A percentile compares a stretch with the other conserved stretches of the same genome.
These are phyloP conservation scores for Phanerotoma sp. DNA, from an alignment of 2,888 invertebrate species.

Conservation along the genomic window DNA sequence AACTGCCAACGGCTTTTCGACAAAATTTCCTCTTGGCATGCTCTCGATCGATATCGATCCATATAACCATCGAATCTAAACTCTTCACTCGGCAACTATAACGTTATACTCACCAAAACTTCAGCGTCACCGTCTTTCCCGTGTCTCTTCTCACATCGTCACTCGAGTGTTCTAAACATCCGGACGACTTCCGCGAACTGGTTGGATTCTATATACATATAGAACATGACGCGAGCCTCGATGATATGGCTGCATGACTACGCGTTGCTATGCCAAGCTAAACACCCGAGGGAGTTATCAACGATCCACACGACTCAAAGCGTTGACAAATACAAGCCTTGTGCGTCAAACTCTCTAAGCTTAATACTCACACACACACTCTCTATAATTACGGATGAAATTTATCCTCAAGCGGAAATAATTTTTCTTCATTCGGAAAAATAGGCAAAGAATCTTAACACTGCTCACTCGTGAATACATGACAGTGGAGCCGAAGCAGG, in stretches of 20 bases:
- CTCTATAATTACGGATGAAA: not conserved
- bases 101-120: not conserved
- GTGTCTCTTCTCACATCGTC: conserved; percentile 10
- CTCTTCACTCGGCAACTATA: no score
- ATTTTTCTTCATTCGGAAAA: conserved; percentile 2
- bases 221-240: conserved; percentile 7
- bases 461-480: conserved; percentile 1
- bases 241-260: conserved; percentile 9
- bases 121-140: conserved; percentile 7
- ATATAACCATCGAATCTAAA: no score
- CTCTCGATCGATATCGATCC: no score
- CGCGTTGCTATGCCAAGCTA: not conserved
- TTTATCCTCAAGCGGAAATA: conserved; percentile 9
- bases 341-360: not conserved
- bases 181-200: conserved; percentile 16
- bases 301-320: conserved; percentile 6
- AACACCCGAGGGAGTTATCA: conserved; percentile 9
- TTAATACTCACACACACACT: not conserved
- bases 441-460: no score
- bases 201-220: conserved; percentile 6
- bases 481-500: conserved; percentile 6
- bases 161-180: conserved; percentile 17
- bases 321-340: conserved; percentile 1
- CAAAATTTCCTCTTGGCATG: conserved; percentile 13
- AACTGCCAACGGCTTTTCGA: conserved; percentile 18